Percentiles rank a stretch among this genome's conserved stretches.
Conservation (phyloP, 1,140 invertebrate species). For the Pomacea maculata region DNA sequence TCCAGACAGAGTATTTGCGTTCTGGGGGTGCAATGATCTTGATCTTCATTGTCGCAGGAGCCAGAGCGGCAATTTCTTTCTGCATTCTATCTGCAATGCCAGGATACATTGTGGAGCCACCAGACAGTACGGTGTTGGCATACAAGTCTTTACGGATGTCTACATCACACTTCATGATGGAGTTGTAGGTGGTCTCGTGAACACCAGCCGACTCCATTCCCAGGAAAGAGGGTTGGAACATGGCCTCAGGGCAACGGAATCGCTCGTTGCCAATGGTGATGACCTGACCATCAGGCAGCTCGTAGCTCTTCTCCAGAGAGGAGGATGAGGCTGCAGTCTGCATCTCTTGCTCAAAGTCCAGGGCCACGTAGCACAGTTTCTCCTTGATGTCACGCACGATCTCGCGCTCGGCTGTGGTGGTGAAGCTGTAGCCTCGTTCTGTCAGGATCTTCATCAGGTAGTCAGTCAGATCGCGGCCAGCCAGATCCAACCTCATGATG, state of each 20-base stretch:
- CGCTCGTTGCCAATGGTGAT: conserved; percentile 83
- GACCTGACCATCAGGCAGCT: conserved; percentile 43
- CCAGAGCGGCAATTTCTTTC: conserved; percentile 66
- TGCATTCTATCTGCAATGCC: conserved; percentile 70
- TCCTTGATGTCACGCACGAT: conserved; percentile 85
- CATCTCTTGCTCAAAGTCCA: conserved; percentile 73
- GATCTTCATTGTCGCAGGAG: conserved; percentile 60
- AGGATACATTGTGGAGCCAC: conserved; percentile 89
- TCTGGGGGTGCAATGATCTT: conserved; percentile 62
- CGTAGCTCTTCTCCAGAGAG: conserved; percentile 40
- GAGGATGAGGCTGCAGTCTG: conserved; percentile 27
- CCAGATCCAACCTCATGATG: conserved; percentile 89
- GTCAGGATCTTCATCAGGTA: conserved; percentile 96
- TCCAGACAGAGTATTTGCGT: conserved; percentile 57
- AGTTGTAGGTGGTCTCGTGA: conserved; percentile 83
- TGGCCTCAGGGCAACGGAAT: conserved; percentile 64
- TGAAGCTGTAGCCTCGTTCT: conserved; percentile 95
- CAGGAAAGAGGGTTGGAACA: conserved; percentile 76
- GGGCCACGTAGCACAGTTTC: conserved; percentile 90
- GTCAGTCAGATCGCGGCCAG: conserved; percentile 92
- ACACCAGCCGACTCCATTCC: conserved; percentile 58
- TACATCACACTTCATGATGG: conserved; percentile 74
- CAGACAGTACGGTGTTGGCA: conserved; percentile 87
- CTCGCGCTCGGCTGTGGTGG: conserved; percentile 93
- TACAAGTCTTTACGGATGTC: conserved; percentile 90